Evolutionary conservation across 2,888 invertebrate species (phyloP).

Genomic region (Ormyrus nitidulus): DNA sequence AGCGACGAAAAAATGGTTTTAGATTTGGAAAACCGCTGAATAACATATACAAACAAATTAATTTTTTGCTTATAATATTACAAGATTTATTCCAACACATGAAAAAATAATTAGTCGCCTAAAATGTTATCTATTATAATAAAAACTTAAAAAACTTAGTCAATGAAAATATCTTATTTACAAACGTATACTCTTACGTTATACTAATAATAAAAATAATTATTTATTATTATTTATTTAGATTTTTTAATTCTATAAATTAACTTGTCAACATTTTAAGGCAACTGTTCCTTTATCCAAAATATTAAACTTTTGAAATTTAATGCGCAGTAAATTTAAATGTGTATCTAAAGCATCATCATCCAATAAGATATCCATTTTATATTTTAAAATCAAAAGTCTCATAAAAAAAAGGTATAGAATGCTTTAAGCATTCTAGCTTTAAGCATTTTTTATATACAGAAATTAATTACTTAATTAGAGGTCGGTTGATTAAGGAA

Average conservation of each 20-base stretch:
- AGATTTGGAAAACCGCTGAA: conserved; percentile 25
- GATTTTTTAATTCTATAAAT: conserved; percentile 20
- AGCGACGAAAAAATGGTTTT: conserved; percentile 9
- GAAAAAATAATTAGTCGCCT: conserved; percentile 5
- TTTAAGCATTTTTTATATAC: conserved; percentile 47
- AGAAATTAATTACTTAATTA: conserved; percentile 35
- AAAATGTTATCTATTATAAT: conserved; percentile 11
- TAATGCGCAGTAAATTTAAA: conserved; percentile 39
- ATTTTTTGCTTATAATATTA: conserved; percentile 45
- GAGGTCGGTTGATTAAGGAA: conserved; percentile 40
- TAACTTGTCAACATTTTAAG: conserved; percentile 48
- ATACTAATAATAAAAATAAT: conserved; percentile 3
- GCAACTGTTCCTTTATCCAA: conserved; percentile 45
- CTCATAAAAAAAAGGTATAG: conserved; percentile 46
- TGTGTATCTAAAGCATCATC: conserved; percentile 17
- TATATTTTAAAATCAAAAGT: conserved; percentile 46
- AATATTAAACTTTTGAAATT: conserved; percentile 49
- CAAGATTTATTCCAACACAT: conserved; percentile 2
- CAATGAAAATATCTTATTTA: conserved; percentile 39
- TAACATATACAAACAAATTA: conserved; percentile 23
- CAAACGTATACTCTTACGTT: conserved; percentile 28
- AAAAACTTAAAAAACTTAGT: conserved; percentile 20
- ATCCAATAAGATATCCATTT: conserved; percentile 30
- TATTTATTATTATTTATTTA: neutral
- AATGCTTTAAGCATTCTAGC: conserved; percentile 48